A percentile compares a stretch with the other conserved stretches of the same genome.
phyloP scores from a whole-genome alignment of 64 coral and sea anemone species.

The Pachyseris speciosa region DNA sequence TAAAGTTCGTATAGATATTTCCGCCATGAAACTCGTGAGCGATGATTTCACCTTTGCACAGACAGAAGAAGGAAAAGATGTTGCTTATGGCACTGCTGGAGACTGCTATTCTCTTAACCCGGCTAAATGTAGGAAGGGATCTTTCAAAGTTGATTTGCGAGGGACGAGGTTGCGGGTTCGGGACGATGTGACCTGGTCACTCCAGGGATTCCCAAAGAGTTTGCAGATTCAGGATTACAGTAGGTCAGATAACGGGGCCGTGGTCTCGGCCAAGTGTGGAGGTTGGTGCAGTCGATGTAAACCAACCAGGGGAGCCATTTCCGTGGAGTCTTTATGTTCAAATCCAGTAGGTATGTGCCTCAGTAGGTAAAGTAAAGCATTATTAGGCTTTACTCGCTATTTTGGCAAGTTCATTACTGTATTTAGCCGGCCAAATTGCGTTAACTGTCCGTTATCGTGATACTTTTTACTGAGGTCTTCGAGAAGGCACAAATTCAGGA shows the following conservation, averaged over 20 bases:
- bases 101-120: slow-evolving; percentile 93
- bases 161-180: slow-evolving; percentile 74
- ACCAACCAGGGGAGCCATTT: slow-evolving; percentile 67
- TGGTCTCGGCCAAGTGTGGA: slow-evolving; percentile 89
- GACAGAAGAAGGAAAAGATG: slow-evolving; percentile 29
- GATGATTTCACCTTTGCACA: slow-evolving; percentile 82
- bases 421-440: too few species aligned
- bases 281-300: slow-evolving; percentile 91
- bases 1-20: slow-evolving; percentile 81
- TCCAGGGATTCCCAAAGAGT: slow-evolving; percentile 83
- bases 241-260: slow-evolving; percentile 34
- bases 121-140: slow-evolving; percentile 84
- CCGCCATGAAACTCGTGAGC: slow-evolving; percentile 55
- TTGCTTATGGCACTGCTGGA: slow-evolving; percentile 95
- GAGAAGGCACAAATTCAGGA: too few species aligned
- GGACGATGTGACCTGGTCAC: slow-evolving; percentile 77
- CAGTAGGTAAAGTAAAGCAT: too few species aligned
- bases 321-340: slow-evolving; percentile 70
- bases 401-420: too few species aligned
- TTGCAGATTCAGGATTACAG: slow-evolving; percentile 87
- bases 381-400: too few species aligned
- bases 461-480: too few species aligned
- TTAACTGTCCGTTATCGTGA: too few species aligned
- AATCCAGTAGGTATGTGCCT: slow-evolving; percentile 74
- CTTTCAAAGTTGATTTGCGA: slow-evolving; percentile 86